Evolutionary conservation across 2,888 invertebrate species (phyloP), one percentile per base, ranked within the genome.

Genomic region (Dolichopus griseipennis): DNA sequence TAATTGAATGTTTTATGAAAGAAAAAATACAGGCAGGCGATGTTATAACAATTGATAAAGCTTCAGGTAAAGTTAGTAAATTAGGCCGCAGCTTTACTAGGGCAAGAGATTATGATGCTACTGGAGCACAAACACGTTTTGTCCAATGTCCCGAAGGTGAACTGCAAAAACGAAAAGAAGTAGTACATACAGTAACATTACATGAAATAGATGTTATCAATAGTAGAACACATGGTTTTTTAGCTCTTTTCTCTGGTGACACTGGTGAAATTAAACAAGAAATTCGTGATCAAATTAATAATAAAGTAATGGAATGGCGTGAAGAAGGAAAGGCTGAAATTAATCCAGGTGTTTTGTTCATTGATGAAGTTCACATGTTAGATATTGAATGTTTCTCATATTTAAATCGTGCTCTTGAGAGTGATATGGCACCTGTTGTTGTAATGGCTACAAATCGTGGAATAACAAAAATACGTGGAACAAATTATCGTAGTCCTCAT

Each of bases 171-270:
- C 87, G 98, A 27, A 97, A 97, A 78, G 95, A 98, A 83, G 96
- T 93, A 0, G 96, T 97, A 0, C 98, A 99, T 79, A 99, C 97
- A 0, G 98, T 99, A 0, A 96, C 96, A 0, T 83, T 99, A n/a
- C 99, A 99, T 78, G 99, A 99, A 79, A 95, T 99, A 67, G 99
- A 99, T 79, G 99, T 99, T 7, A 99, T 99, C 77, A 99, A 99
- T 79, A 97, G 96, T 63, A 86, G 99, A 72, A 96, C 97, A 0
- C 97, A 99, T 78, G 99, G 99, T 0, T 99, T 98, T 78, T 82
- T 99, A 27, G 98, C 99, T 0, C 83, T 99, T 0, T 99, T 99
- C 82, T 96, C 98, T 8, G 95, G 94, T n/a, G 99, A 99, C 79
- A 99, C 99, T 0, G 99, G 99, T 0, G 99, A 99, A 82, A 99